phyloP scores from a whole-genome alignment of 2,113 vertebrate species.

The Eulemur rufifrons region DNA sequence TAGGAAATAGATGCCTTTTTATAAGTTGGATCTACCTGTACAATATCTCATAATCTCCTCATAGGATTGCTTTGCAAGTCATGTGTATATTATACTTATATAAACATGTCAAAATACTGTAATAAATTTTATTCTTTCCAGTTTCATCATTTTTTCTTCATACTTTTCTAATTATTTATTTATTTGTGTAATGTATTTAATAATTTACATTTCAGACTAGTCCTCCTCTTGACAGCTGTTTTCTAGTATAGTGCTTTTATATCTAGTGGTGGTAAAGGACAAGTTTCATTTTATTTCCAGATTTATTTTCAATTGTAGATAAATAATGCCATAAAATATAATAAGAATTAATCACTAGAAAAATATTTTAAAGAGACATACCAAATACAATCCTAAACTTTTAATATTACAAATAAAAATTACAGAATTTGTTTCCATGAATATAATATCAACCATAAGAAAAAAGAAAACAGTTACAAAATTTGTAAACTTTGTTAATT shows the following conservation, averaged over 20 bases:
- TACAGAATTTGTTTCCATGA: neutral
- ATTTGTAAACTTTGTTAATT: neutral
- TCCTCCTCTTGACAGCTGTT: neutral
- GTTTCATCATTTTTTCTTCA: neutral
- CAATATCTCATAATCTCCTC: neutral
- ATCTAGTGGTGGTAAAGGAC: neutral
- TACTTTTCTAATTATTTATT: neutral
- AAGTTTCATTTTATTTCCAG: neutral
- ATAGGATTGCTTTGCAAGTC: neutral
- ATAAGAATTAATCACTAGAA: neutral
- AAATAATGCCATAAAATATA: neutral
- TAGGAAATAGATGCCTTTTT: neutral
- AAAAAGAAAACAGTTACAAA: neutral
- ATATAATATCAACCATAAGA: neutral
- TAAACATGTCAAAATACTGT: neutral
- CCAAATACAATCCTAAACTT: neutral
- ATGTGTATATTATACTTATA: neutral
- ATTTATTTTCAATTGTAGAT: constrained; percentile 26
- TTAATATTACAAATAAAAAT: neutral
- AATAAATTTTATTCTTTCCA: neutral
- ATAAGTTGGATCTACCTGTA: neutral
- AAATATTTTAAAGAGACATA: neutral
- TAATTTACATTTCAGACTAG: neutral
- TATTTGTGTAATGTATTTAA: neutral
- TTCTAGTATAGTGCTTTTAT: neutral